Base-by-base conservation (phyloP, 1,140 invertebrate species). In the Drosophila nannoptera region DNA sequence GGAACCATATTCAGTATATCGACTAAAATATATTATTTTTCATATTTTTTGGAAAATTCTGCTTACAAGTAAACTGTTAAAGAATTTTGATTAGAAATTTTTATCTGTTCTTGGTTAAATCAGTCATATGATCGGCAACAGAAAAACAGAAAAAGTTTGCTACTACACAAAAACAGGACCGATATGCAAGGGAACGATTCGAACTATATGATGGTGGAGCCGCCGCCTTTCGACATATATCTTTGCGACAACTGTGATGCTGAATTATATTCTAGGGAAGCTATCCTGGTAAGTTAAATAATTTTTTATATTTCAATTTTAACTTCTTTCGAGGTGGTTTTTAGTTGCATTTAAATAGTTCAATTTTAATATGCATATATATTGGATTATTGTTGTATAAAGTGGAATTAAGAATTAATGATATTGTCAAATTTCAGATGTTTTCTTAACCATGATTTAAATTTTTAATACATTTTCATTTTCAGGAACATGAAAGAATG, bases 211-310 rank as follows among this genome's bases (percentile, higher is more conserved):
- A 92, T 92, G 81, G 91, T 92, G 43, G 91, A 92, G 72, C 91
- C 91, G 52, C 89, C 90, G 2, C 87, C 87, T 1, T 91, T 92
- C 48, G 93, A 94, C 77, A 94, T 94, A 74, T 94, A 94, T 88
- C 90, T 94, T 7, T 94, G 94, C 81, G 94, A 94, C 73, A 93
- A 93, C 78, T 94, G 94, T 87, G 94, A 94, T 89, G 93, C 91
- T 12, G 92, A 92, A 87, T 90, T 92, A 45, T 87, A 91, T 58
- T 91, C 91, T 46, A 89, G 90, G 32, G 87, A 90, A 64, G 90
- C 92, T 72, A 92, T 92, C 87, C 90, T 91, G 90, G 92, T 92
- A 91, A 77, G 69, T 68, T 7, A 6, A 52, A 49, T 16, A n/a
- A 7, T 14, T 40, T 9, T 32, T 32, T 7, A 31, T n/a, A 1